Evolutionary conservation across 2,888 invertebrate genomes (phyloP).

Genomic region (Xestobium rufovillosum): DNA sequence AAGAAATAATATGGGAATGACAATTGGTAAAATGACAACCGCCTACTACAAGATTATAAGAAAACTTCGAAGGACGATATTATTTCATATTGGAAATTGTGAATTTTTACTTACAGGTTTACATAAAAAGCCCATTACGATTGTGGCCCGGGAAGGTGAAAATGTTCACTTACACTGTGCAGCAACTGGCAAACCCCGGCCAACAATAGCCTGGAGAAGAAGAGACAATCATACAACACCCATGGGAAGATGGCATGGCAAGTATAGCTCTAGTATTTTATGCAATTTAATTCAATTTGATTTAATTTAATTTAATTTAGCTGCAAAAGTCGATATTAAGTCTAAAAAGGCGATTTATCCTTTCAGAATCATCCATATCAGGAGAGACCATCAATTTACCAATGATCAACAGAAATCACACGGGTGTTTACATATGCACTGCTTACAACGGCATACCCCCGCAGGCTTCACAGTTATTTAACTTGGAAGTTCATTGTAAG

Average conservation of each 20-base stretch:
- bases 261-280: slow-evolving; percentile 14
- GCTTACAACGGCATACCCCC: slow-evolving; percentile 86
- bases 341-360: slow-evolving; percentile 9
- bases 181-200: slow-evolving; percentile 69
- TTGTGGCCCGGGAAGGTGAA: slow-evolving; percentile 72
- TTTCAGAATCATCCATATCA: slow-evolving; percentile 61
- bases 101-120: no score
- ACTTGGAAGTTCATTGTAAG: slow-evolving; percentile 88
- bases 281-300: no score
- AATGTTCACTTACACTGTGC: slow-evolving; percentile 76
- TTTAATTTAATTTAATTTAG: no score
- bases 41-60: no score
- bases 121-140: slow-evolving; percentile 35
- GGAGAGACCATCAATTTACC: slow-evolving; percentile 75
- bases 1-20: no score
- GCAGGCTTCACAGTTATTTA: slow-evolving; percentile 68
- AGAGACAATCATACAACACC: slow-evolving; percentile 56
- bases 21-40: no score
- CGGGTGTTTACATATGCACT: slow-evolving; percentile 67
- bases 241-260: slow-evolving; percentile 59
- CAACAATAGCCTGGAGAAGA: slow-evolving; percentile 71
- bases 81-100: no score
- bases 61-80: no score
- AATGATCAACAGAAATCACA: slow-evolving; percentile 63
- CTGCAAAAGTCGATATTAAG: neutral